These are phyloP conservation scores for Ariolimax columbianus DNA, from an alignment of 2,888 invertebrate species.

Conservation along the genomic window DNA sequence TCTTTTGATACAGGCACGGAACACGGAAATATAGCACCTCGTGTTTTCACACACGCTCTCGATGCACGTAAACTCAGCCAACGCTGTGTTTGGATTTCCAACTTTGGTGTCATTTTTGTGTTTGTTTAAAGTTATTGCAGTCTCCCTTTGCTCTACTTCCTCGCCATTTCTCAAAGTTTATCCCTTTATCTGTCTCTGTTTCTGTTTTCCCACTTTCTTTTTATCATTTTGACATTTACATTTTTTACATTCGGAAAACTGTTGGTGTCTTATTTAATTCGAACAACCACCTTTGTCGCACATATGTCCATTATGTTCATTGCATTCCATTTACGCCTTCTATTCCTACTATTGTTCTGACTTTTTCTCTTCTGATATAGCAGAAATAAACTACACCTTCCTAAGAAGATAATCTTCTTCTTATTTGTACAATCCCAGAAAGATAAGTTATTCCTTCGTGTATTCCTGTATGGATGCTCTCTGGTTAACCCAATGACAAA, in stretches of 20 bases:
- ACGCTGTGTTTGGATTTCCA: not conserved
- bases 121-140: constrained; percentile 33
- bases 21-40: constrained; percentile 33
- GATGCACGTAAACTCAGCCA: not conserved
- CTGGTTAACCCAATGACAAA: too few relatives aligned
- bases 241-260: not conserved
- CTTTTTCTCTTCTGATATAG: too few relatives aligned
- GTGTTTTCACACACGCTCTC: constrained; percentile 42
- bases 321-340: not conserved
- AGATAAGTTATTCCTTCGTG: too few relatives aligned
- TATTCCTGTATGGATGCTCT: too few relatives aligned
- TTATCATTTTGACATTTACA: too few relatives aligned
- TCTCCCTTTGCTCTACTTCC: not conserved
- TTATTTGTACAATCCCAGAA: too few relatives aligned
- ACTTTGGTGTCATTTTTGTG: constrained; percentile 11
- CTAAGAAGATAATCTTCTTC: too few relatives aligned
- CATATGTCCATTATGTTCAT: not conserved
- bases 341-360: too few relatives aligned
- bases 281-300: not conserved
- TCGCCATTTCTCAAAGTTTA: not conserved
- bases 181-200: not conserved
- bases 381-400: too few relatives aligned
- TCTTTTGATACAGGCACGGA: constrained; percentile 42
- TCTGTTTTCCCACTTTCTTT: not conserved
- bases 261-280: not conserved